phyloP scores from a whole-genome alignment of 53 echinoderm and acorn worm species.

The Crossaster papposus region DNA sequence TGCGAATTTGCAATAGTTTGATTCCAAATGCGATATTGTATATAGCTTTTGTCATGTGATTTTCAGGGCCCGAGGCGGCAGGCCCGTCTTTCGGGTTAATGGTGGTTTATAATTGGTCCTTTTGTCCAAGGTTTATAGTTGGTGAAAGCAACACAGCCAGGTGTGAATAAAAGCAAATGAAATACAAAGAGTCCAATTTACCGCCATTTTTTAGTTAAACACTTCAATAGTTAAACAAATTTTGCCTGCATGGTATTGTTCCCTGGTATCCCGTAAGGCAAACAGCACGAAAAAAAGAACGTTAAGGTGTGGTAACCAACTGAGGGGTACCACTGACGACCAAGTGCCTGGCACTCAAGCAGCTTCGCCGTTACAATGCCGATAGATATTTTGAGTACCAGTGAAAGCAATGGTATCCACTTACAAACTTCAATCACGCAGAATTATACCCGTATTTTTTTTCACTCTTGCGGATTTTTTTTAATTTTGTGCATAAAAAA shows the following conservation, averaged over 20 bases:
- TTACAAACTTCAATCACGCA: too few relatives aligned
- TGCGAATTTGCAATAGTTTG: conserved; percentile 40
- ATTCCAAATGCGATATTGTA: conserved; percentile 51
- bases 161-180: conserved; percentile 6
- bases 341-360: too few relatives aligned
- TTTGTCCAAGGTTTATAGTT: conserved; percentile 10
- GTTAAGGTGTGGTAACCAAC: too few relatives aligned
- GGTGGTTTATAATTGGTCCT: conserved; percentile 34
- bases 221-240: not conserved
- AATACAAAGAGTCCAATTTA: conserved; percentile 1
- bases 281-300: not conserved
- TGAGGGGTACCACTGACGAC: too few relatives aligned
- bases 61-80: conserved; percentile 21
- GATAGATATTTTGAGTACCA: too few relatives aligned
- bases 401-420: too few relatives aligned
- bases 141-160: conserved; percentile 4
- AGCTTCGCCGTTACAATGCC: too few relatives aligned
- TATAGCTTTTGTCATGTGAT: conserved; percentile 15
- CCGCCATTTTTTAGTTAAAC: not conserved
- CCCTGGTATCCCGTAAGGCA: not conserved
- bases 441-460: too few relatives aligned
- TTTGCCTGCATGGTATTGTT: not conserved
- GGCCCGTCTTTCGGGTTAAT: conserved; percentile 18
- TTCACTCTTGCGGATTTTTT: too few relatives aligned
- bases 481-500: too few relatives aligned